Percentiles rank a stretch among this genome's conserved stretches.
These are phyloP conservation scores for Romanomermis culicivorax DNA, from an alignment of 2,888 invertebrate species.

Conservation along the genomic window DNA sequence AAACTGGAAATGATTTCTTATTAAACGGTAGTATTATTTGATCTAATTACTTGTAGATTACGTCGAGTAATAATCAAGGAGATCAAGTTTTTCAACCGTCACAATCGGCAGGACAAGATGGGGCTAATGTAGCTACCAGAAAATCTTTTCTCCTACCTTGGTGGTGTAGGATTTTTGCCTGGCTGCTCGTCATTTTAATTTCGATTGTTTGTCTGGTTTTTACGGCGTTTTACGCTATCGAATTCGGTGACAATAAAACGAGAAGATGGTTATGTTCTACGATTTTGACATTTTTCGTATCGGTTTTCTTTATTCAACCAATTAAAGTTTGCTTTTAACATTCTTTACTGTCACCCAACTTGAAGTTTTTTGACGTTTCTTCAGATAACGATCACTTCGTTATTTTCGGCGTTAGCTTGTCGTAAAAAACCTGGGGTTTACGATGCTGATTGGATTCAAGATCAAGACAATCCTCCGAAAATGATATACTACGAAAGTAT, in stretches of 20 bases:
- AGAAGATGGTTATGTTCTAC: conserved; percentile 35
- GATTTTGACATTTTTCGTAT: conserved; percentile 33
- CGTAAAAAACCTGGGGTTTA: conserved; percentile 22
- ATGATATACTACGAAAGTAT: too few species aligned
- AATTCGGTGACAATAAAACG: conserved; percentile 33
- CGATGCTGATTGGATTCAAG: conserved; percentile 24
- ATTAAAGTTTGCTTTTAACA: conserved; percentile 31
- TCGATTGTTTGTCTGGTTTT: conserved; percentile 30
- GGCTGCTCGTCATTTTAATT: conserved; percentile 30
- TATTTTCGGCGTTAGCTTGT: conserved; percentile 19
- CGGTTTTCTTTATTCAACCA: conserved; percentile 35
- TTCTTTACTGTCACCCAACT: neutral
- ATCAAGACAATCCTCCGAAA: too few species aligned
- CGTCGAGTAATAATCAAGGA: too few species aligned
- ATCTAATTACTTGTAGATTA: too few species aligned
- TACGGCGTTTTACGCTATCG: conserved; percentile 33
- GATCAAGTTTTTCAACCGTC: too few species aligned
- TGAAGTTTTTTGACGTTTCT: conserved; percentile 1
- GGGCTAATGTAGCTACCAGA: too few species aligned
- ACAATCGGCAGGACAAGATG: too few species aligned
- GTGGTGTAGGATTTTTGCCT: conserved; percentile 29
- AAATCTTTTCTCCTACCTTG: too few species aligned
- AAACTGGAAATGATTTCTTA: too few species aligned
- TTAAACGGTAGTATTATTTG: too few species aligned
- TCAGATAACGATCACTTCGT: conserved; percentile 28